Percentiles rank a stretch among this genome's conserved stretches.
Conservation (phyloP, 1,140 invertebrate genomes). For the Drosophila sp. region DNA sequence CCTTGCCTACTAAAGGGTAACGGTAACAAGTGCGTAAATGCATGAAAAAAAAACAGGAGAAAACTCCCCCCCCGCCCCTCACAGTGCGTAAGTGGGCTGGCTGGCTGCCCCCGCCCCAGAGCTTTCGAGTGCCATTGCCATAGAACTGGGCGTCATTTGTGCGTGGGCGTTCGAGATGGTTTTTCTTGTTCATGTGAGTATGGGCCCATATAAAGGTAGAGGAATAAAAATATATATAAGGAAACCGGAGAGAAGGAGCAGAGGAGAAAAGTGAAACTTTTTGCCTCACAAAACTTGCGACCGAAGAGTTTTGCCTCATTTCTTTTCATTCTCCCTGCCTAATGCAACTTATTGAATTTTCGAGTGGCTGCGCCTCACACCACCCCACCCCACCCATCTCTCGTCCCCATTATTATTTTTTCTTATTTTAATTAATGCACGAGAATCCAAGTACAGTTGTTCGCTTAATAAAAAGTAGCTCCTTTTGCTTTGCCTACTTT, state of each 20-base stretch:
- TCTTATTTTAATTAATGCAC: conserved; percentile 67
- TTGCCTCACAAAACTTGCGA: conserved; percentile 46
- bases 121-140: conserved; percentile 28
- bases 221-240: too few relatives aligned
- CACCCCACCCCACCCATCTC: not conserved
- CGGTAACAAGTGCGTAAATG: conserved; percentile 46
- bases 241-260: not conserved
- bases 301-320: conserved; percentile 37
- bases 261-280: conserved; percentile 59
- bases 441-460: not conserved
- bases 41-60: too few relatives aligned
- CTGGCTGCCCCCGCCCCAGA: conserved; percentile 5
- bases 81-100: conserved; percentile 54
- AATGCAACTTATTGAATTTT: conserved; percentile 75
- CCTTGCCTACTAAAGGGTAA: conserved; percentile 31
- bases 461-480: conserved; percentile 19
- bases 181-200: conserved; percentile 43
- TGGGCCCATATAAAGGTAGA: conserved; percentile 3
- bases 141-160: conserved; percentile 55
- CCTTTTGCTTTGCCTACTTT: conserved; percentile 69
- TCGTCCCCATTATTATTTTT: conserved; percentile 36
- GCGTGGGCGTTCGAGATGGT: conserved; percentile 64
- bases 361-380: conserved; percentile 51
- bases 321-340: conserved; percentile 23
- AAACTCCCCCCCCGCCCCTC: not conserved